phyloP scores from a whole-genome alignment of 2,113 vertebrate species.

The Balaeniceps rex region DNA sequence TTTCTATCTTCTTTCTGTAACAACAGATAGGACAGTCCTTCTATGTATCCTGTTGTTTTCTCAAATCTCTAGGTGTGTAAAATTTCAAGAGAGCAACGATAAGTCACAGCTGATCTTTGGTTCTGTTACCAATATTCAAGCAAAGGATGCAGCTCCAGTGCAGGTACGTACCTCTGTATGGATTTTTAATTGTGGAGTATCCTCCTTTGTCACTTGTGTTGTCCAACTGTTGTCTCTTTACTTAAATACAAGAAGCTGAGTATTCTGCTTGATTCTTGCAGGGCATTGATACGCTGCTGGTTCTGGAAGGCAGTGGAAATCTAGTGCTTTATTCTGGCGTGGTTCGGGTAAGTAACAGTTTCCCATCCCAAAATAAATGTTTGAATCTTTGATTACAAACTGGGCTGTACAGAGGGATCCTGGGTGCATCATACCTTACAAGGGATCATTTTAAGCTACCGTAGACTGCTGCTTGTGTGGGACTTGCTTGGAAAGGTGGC shows the following conservation, averaged over 20 bases:
- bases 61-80: conserved; percentile 83
- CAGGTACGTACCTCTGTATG: background rate
- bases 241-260: background rate
- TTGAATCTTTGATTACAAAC: background rate
- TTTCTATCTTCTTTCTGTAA: background rate
- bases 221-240: background rate
- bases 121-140: conserved; percentile 84
- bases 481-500: background rate
- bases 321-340: conserved; percentile 93
- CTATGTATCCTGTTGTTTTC: background rate
- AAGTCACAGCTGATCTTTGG: conserved; percentile 91
- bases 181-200: background rate
- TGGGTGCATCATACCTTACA: no score
- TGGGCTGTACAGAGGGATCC: background rate
- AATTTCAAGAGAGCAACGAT: conserved; percentile 94
- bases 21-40: background rate
- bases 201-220: background rate
- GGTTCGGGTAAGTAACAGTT: conserved; percentile 78
- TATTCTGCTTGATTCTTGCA: conserved; percentile 36
- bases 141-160: conserved; percentile 93
- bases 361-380: background rate
- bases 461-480: background rate
- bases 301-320: conserved; percentile 90
- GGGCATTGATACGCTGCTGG: conserved; percentile 87
- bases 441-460: background rate